Base-by-base conservation (phyloP, 2,888 invertebrate species). In the Xylota sylvarum region DNA sequence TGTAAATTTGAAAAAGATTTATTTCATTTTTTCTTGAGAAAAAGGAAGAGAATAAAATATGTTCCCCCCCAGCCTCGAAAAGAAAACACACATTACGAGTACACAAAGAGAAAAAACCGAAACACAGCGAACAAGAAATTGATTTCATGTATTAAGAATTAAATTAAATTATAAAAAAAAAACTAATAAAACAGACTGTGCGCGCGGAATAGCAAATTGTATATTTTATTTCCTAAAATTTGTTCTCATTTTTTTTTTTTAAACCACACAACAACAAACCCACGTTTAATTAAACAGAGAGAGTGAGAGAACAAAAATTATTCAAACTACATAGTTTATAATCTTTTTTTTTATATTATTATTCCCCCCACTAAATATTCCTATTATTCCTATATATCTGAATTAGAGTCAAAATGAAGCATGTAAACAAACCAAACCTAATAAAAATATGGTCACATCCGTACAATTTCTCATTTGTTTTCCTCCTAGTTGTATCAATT, bases 401-500 rank as follows among this genome's bases (percentile, higher is more conserved):
- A 86, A 86, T 67, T 86, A 76, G 65, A 81, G 55, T 74, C 69
- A 58, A 55, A 76, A 69, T 86, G 81, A 73, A 86, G 85, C 85
- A 86, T 86, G 81, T 81, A 76, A 60, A 65, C 43, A 37, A 60
- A 69, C 12, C 37, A 60, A 6, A 12, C 6, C 58, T 37, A 73
- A 73, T 27, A 69, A 40, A 65, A 35, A 55, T 65, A 64, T 30
- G 35, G 37, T 64, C 17, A 58, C 64, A 72, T 32, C 72, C 50
- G 35, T 17, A 19, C 52, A 62, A 48, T 69, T 76, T 52, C 27
- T 30, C 69, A 69, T 58, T 60, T 70, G 37, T 50, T 69, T 67
- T 65, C 27, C 37, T 48, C 35, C 9, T 17, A 55, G n/a, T 43
- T 12, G n/a, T 40, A 37, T 14, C 30, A 19, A 62, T 23, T 19